Base-by-base conservation (phyloP, 2,797 vertebrate genomes). In the Takifugu rubripes region DNA sequence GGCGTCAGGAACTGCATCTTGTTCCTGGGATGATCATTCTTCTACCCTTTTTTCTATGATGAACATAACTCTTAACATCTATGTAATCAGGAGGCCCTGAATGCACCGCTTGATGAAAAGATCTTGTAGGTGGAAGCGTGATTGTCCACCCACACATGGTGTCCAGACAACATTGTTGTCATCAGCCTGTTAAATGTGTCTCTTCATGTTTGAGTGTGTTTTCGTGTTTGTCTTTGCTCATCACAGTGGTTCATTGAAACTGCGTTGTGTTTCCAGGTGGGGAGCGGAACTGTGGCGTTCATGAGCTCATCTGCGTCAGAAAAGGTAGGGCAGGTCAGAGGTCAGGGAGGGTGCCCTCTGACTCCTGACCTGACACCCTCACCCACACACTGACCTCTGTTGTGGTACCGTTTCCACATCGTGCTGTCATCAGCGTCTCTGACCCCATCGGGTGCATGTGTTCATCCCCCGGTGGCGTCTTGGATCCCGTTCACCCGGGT, bases 291-390 rank as follows among this genome's bases (percentile, higher is more conserved):
- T 98, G 96, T 84, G 96, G 96, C 90, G 95, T 97, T 59, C 95
- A 98, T 86, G 96, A 98, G 84, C 92, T 98, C 82, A 93, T 98
- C 91, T 98, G 96, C 90, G 93, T 97, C 90, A 92, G 96, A 81
- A 98, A 96, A 98, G 96, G 96, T 98, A 93, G 91, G 81, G 61
- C 62, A 54, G 74, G 72, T 84, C 70, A 83, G 57, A 78, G 64
- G 72, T 66, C 55, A 25, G 61, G 49, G 52, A 55, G 70, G 56
- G 49, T 45, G 31, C 56, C 73, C 62, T 45, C 63, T 45, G 43
- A 59, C 71, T 54, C 45, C 33, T n/a, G 52, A 25, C 36, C 48
- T 27, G 25, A 6, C 51, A 26, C 57, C 44, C 21, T 0, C 58
- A 49, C 58, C 74, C 29, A 26, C 48, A 25, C 25, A 43, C 24